Percentiles rank a stretch among this genome's conserved stretches.
phyloP scores from a whole-genome alignment of 2,888 invertebrate species.

The Nomada lathburiana region DNA sequence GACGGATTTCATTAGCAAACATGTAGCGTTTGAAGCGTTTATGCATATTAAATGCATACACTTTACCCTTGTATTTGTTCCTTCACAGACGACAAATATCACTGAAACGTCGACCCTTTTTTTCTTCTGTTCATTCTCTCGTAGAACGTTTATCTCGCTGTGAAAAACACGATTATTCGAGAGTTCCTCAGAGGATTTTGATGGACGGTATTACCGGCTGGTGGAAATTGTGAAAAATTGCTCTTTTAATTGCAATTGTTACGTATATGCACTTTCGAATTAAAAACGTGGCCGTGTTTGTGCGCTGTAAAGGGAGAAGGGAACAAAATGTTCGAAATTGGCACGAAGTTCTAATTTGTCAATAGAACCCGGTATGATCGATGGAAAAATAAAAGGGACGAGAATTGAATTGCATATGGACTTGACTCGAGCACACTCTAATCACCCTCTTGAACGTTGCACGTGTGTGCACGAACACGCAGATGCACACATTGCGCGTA shows the following conservation, averaged over 20 bases:
- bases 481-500: background rate
- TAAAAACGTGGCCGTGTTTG: background rate
- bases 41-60: constrained; percentile 40
- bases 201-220: background rate
- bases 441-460: background rate
- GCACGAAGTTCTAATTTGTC: constrained; percentile 1
- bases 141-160: background rate
- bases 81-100: background rate
- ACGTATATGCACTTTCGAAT: background rate
- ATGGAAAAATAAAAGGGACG: background rate
- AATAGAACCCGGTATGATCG: background rate
- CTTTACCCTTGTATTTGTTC: constrained; percentile 30
- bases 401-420: background rate
- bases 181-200: background rate
- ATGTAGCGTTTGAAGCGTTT: constrained; percentile 43
- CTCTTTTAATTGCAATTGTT: too few relatives aligned
- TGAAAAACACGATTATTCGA: background rate
- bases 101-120: background rate
- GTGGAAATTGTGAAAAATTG: too few relatives aligned
- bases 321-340: background rate
- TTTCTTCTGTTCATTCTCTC: background rate
- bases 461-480: background rate
- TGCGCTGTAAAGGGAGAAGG: too few relatives aligned
- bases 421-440: background rate
- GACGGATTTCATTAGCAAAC: constrained; percentile 61